Percentiles rank a stretch among this genome's conserved stretches.
Evolutionary conservation across 2,888 invertebrate species (phyloP).

Genomic region (Ligdia adustata): DNA sequence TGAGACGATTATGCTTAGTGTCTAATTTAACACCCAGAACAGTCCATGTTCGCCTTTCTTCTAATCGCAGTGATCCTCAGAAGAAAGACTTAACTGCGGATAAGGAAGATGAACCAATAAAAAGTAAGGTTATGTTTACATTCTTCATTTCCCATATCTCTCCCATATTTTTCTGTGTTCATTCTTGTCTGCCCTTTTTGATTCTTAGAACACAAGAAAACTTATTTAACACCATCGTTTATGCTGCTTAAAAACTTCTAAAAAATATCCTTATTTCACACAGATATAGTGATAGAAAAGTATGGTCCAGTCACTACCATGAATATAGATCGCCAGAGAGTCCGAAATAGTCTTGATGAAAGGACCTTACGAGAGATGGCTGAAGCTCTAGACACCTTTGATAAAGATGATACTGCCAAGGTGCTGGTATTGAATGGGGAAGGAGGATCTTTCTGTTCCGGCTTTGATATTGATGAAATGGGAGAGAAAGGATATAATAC

Average conservation of each 20-base stretch:
- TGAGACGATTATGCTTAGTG: constrained; percentile 50
- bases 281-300: constrained; percentile 84
- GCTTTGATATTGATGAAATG: constrained; percentile 93
- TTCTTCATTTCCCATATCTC: constrained; percentile 7
- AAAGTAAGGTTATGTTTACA: constrained; percentile 63
- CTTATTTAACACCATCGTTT: too few species aligned
- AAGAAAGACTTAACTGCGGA: constrained; percentile 51
- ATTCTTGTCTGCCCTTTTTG: too few species aligned
- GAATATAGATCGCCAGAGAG: constrained; percentile 93
- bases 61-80: constrained; percentile 49
- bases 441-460: constrained; percentile 97
- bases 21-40: constrained; percentile 46
- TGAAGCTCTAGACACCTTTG: constrained; percentile 90
- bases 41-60: constrained; percentile 47
- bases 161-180: background rate
- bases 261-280: constrained; percentile 23
- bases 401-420: constrained; percentile 87
- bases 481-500: constrained; percentile 69
- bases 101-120: constrained; percentile 63
- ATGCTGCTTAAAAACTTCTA: too few species aligned
- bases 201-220: too few species aligned
- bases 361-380: constrained; percentile 87
- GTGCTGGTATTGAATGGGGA: constrained; percentile 94
- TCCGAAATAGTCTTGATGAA: constrained; percentile 92
- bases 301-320: constrained; percentile 88